Evolutionary conservation across 2,888 invertebrate species (phyloP).

Genomic region (Machimus atricapillus): DNA sequence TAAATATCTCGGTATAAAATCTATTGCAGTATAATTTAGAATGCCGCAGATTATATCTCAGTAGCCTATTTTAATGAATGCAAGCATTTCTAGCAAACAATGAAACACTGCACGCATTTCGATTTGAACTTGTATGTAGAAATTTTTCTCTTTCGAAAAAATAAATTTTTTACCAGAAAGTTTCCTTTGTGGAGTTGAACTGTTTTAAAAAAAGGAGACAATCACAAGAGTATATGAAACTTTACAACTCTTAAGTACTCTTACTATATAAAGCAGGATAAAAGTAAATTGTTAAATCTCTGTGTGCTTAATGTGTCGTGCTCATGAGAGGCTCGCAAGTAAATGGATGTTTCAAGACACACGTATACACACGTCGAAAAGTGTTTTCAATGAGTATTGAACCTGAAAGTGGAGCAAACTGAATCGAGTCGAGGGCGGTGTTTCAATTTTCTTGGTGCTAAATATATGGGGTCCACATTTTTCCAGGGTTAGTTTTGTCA

Average conservation of each 20-base stretch:
- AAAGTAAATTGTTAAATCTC: background rate
- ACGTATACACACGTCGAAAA: background rate
- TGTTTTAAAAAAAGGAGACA: background rate
- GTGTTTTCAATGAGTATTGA: constrained; percentile 2
- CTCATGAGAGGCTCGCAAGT: background rate
- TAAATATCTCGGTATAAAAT: background rate
- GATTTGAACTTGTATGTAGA: background rate
- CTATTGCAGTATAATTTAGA: background rate
- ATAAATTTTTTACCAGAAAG: background rate
- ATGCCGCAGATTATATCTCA: background rate
- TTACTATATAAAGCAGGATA: constrained; percentile 7
- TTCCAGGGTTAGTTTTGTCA: background rate
- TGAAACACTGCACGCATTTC: background rate
- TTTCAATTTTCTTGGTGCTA: background rate
- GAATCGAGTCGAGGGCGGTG: background rate
- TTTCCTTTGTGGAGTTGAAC: background rate
- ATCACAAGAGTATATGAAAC: background rate
- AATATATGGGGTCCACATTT: background rate
- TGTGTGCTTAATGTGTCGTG: background rate
- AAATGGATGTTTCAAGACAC: background rate
- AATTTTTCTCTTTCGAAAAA: background rate
- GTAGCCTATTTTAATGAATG: background rate
- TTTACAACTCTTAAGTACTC: constrained; percentile 5
- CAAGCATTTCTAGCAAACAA: background rate
- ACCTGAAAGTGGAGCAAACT: constrained; percentile 13